Evolutionary conservation across 1,140 invertebrate genomes (phyloP), one percentile per base, ranked within the genome.

Genomic region (Pseudomyrmex pallidus): DNA sequence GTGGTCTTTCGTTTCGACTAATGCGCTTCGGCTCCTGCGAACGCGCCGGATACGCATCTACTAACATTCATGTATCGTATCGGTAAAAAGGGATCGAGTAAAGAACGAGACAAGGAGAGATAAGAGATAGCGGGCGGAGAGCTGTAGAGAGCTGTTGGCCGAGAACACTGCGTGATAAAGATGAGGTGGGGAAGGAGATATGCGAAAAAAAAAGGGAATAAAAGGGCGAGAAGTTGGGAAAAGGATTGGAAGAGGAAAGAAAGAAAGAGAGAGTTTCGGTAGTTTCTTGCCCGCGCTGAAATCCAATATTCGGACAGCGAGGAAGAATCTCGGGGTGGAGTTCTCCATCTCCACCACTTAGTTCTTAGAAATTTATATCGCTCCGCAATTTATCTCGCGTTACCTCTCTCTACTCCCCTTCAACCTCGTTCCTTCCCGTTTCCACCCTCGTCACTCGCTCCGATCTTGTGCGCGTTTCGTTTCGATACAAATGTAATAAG

Each of bases 261-360:
- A 1, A 50, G 25, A n/a, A 44, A 63, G 25, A 25, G 25, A 25
- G 68, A 25, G 44, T 63, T 77, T 56, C 62, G 82, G 68, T 87
- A 76, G 56, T 82, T 87, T 85, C 87, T 82, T 85, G 64, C 68
- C 74, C 52, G 25, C 50, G 62, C 56, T 84, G 59, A 74, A 88
- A 88, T 88, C 85, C 86, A 88, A 88, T 85, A 87, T 88, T 87
- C 82, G 87, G 64, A 88, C 83, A 88, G 59, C 57, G 74, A 64
- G 44, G 54, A 62, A 70, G 76, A 82, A 80, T 87, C 72, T 85
- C 86, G 22, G 48, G 67, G n/a, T 35, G 74, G 74, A 84, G 57
- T 82, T 87, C 61, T 52, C 64, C 64, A 63, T 84, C 85, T 84
- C 35, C 35, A 80, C 85, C 68, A 72, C 74, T 87, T 84, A 84